Evolutionary conservation across 2,113 vertebrate species (phyloP), one percentile per base, ranked within the genome.

Genomic region (Hepsetus odoe): DNA sequence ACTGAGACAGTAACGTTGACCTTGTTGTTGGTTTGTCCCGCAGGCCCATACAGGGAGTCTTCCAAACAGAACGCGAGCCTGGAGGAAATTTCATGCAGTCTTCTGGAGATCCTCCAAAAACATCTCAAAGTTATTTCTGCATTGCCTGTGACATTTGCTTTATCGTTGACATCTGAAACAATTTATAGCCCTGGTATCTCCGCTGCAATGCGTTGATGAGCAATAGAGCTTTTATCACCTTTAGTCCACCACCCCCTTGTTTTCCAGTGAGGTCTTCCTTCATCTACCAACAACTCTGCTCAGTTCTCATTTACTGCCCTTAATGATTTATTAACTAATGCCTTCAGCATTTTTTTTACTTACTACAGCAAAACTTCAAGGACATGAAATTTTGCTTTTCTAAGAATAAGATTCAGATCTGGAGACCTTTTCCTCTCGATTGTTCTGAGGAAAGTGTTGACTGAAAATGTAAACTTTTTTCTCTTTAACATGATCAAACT

Each of bases 141-240:
- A 22, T 59, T 64, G 74, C 77, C 10, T 26, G 20, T 18, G 11
- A 64, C 53, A 24, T 20, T 49, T 12, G 1, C 46, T 20, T 20
- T 12, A 42, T 40, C 11, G n/a, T 38, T 70, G 40, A 82, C 75
- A 65, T 44, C 69, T 49, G 68, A 75, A 73, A 42, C 16, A 74
- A 76, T 84, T 83, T 82, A 85, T 81, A 77, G 78, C 12, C 3
- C 0, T 14, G 4, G 20, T 79, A n/a, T 61, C 10, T 4, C 2
- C 32, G 7, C 26, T 73, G 5, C 18, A 5, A 5, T 22, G 16
- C 38, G 55, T 77, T 80, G 68, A 78, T 66, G 51, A 77, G 26
- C 33, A 6, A 28, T 22, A 18, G 42, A 28, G 72, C 53, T 68
- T 30, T 42, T 73, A 59, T 58, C 72, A 10, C 16, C 3, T n/a